Percentiles rank a stretch among this genome's conserved stretches.
Evolutionary conservation across 2,888 invertebrate genomes (phyloP).

Genomic region (Hydroisotoma schaefferi): DNA sequence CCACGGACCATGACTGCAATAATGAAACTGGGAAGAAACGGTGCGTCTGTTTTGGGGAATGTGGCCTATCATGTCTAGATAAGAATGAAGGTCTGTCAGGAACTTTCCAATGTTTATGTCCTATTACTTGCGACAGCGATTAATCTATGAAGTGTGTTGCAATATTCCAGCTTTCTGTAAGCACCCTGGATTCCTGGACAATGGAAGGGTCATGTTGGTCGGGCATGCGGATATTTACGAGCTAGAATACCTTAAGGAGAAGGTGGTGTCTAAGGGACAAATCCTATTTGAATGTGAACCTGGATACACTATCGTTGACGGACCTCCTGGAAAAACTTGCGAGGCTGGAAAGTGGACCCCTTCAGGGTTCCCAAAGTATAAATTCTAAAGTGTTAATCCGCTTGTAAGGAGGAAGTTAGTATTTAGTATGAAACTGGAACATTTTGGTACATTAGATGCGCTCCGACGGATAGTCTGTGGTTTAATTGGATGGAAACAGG

Average conservation of each 20-base stretch:
- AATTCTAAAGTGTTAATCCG: neutral
- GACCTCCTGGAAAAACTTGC: constrained; percentile 91
- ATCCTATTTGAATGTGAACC: constrained; percentile 94
- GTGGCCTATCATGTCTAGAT: constrained; percentile 84
- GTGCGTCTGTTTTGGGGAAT: constrained; percentile 87
- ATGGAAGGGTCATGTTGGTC: constrained; percentile 87
- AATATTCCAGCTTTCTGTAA: constrained; percentile 80
- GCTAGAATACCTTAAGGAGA: constrained; percentile 87
- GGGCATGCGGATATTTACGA: constrained; percentile 95
- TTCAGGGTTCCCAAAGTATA: constrained; percentile 62
- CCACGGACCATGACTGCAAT: constrained; percentile 84
- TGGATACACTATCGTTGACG: constrained; percentile 80
- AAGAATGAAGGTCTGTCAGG: constrained; percentile 20
- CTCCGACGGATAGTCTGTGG: constrained; percentile 79
- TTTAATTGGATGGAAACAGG: constrained; percentile 72
- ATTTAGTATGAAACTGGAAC: neutral
- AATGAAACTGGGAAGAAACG: constrained; percentile 92
- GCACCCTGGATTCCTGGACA: constrained; percentile 86
- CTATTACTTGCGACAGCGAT: too few relatives aligned
- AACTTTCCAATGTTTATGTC: too few relatives aligned
- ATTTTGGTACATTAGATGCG: constrained; percentile 63
- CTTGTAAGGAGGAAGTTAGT: neutral
- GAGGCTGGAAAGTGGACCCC: constrained; percentile 94
- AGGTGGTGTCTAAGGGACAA: constrained; percentile 85
- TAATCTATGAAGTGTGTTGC: too few relatives aligned